Base-by-base conservation (phyloP, 2,888 invertebrate genomes). In the Sericinus montela region DNA sequence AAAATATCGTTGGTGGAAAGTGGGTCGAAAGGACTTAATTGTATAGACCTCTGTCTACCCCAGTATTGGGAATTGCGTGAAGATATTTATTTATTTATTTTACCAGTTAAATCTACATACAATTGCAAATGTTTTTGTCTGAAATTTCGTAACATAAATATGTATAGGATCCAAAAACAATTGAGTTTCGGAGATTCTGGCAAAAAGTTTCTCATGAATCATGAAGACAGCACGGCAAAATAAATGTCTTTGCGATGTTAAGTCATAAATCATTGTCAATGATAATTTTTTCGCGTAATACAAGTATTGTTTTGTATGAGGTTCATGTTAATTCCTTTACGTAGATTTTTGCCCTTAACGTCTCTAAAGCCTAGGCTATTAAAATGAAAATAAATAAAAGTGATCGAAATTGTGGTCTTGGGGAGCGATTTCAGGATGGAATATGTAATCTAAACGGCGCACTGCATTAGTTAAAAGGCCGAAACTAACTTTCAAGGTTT, bases 151-250 rank as follows among this genome's bases (percentile, higher is more conserved):
- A 37, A 34, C 23, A 32, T 32, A 39, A 46, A 39, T 36, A 36
- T 39, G 32, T 38, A 34, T 9, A 29, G 11, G 28, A 40, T 15
- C 14, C 46, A 40, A 46, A 11, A 34, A 46, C 40, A 46, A 39
- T 46, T 28, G 46, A 34, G 46, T 46, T 46, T 46, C 34, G 45
- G 30, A 19, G 11, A 16, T 34, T 39, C 11, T 13, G 39, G 14
- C 39, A 38, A 44, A 40, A 44, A 46, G 25, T 10, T 45, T 40
- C 46, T 34, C 46, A 40, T 46, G 39, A 46, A 46, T 46, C 46
- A 46, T 35, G 40, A 14, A 28, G 13, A 11, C 13, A 11, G 25
- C 3, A 10, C 28, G 10, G 32, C 7, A 15, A 28, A 35, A 45
- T 34, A 41, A 8, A 39, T 39, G 28, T 9, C 13, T 14, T 13